Evolutionary conservation across 2,113 vertebrate species (phyloP).

Genomic region (Dipodomys merriami): DNA sequence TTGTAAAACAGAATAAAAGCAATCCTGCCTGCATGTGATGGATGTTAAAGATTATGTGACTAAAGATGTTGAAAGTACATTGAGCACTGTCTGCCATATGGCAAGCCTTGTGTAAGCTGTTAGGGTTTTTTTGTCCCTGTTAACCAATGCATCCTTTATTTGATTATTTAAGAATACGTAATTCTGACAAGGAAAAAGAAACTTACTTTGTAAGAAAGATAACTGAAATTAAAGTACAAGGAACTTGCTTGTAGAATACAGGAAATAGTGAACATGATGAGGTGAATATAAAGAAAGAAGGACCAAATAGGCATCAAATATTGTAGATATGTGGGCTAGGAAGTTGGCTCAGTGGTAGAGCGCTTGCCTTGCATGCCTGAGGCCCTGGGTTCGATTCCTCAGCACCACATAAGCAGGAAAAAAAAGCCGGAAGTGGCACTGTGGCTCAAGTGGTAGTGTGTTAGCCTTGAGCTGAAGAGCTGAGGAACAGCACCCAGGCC

Average conservation of each 20-base stretch:
- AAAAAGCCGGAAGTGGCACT: too few species aligned
- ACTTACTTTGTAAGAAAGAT: not conserved
- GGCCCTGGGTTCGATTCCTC: too few species aligned
- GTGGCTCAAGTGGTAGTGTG: too few species aligned
- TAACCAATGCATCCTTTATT: not conserved
- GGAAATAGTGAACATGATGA: not conserved
- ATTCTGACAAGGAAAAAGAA: constrained; percentile 27
- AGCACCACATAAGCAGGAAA: too few species aligned
- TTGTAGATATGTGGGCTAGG: too few species aligned
- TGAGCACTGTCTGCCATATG: not conserved
- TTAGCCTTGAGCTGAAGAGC: too few species aligned
- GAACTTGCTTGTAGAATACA: not conserved
- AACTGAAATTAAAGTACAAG: not conserved
- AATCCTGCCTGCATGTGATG: not conserved
- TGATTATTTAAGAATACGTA: constrained; percentile 5
- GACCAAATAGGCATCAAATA: too few species aligned
- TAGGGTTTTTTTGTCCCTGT: not conserved
- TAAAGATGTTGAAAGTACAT: not conserved
- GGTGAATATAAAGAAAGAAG: not conserved
- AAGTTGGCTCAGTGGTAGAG: too few species aligned
- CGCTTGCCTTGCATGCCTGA: too few species aligned
- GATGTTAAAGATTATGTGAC: not conserved
- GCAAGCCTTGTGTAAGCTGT: not conserved
- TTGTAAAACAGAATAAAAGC: not conserved
- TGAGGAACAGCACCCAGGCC: too few species aligned